phyloP scores from a whole-genome alignment of 1,140 invertebrate genomes.

The Batillaria attramentaria region DNA sequence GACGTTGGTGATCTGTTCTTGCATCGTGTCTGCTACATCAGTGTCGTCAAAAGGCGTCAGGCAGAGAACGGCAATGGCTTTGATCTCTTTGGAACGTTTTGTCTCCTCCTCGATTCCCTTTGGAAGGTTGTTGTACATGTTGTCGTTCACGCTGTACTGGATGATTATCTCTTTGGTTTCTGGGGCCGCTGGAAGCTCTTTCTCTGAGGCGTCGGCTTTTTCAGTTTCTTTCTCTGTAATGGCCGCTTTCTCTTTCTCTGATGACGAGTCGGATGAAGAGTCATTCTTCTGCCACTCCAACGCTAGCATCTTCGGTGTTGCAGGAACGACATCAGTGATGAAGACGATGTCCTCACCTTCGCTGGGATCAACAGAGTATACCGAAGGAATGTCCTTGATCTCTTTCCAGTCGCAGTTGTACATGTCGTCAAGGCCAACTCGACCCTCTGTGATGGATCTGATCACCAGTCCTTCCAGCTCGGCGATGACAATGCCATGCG shows the following conservation, averaged over 20 bases:
- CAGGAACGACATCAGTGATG: conserved; percentile 27
- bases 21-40: conserved; percentile 23
- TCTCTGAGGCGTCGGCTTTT: neutral
- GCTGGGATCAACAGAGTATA: conserved; percentile 7
- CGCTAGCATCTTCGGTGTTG: neutral
- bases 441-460: conserved; percentile 28
- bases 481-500: conserved; percentile 48
- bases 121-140: neutral
- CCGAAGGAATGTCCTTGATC: neutral
- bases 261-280: too few relatives aligned
- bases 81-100: conserved; percentile 15
- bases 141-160: conserved; percentile 15
- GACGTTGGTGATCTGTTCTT: conserved; percentile 16
- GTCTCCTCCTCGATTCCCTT: conserved; percentile 9
- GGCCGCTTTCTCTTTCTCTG: neutral
- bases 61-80: conserved; percentile 22
- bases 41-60: conserved; percentile 14
- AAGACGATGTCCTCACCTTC: conserved; percentile 11
- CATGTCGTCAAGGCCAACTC: conserved; percentile 30
- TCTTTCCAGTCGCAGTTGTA: conserved; percentile 30
- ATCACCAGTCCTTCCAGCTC: conserved; percentile 40
- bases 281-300: too few relatives aligned
- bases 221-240: neutral
- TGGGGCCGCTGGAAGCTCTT: neutral
- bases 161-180: conserved; percentile 19